phyloP scores from a whole-genome alignment of 2,888 invertebrate species.

The Eretmocerus hayati region DNA sequence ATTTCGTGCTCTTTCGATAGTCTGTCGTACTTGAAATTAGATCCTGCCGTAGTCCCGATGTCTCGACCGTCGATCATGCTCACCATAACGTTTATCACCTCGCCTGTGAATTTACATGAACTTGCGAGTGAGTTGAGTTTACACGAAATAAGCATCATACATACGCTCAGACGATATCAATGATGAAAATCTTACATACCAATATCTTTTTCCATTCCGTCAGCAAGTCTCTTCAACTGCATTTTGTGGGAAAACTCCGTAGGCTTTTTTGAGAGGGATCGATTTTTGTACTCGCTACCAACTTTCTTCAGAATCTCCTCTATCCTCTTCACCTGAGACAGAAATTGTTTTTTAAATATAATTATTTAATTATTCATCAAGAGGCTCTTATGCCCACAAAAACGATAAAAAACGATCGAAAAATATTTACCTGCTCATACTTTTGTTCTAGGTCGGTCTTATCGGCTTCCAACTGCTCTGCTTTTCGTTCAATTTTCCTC shows the following conservation, averaged over 20 bases:
- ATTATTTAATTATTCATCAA: neutral
- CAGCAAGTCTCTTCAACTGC: conserved; percentile 75
- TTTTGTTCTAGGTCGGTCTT: conserved; percentile 68
- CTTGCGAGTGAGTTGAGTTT: neutral
- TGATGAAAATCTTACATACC: conserved; percentile 45
- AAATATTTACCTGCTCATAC: conserved; percentile 50
- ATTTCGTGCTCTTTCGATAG: conserved; percentile 38
- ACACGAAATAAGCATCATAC: neutral
- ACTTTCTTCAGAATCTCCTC: conserved; percentile 60
- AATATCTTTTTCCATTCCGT: conserved; percentile 82
- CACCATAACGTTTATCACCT: conserved; percentile 35
- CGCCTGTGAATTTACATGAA: conserved; percentile 27
- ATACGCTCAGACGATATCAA: neutral
- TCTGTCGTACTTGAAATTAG: conserved; percentile 35
- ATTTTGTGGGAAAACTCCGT: conserved; percentile 66
- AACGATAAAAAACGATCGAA: neutral
- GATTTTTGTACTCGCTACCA: conserved; percentile 59
- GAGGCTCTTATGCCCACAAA: too few species aligned
- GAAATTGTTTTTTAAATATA: conserved; percentile 2
- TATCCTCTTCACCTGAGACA: conserved; percentile 48
- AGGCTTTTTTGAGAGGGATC: conserved; percentile 66
- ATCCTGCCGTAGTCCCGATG: conserved; percentile 26
- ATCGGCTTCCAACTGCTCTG: conserved; percentile 81
- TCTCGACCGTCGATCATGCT: conserved; percentile 36
- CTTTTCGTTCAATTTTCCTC: conserved; percentile 86